A percentile compares a stretch with the other conserved stretches of the same genome.
phyloP scores from a whole-genome alignment of 2,888 invertebrate species.

The Heteromurus nitidus region DNA sequence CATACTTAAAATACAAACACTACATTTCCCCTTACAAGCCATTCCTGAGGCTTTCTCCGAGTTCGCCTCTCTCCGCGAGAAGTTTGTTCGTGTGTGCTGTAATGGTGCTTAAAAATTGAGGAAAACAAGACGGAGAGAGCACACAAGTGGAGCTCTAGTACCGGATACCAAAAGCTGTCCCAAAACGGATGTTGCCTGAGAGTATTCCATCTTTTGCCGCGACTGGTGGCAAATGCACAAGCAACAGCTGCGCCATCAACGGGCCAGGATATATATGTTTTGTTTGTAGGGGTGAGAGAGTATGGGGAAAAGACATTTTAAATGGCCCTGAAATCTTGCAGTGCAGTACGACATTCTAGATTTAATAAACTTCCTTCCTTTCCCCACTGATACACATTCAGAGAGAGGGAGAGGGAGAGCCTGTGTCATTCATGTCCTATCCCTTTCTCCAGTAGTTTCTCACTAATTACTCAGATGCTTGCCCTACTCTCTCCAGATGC shows the following conservation, averaged over 20 bases:
- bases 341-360: constrained; percentile 39
- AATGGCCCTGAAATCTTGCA: constrained; percentile 15
- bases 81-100: neutral
- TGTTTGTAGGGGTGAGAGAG: neutral
- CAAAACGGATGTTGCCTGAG: constrained; percentile 57
- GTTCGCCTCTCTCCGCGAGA: no score
- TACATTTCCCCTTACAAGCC: no score
- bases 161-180: constrained; percentile 57
- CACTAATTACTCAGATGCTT: no score
- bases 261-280: neutral
- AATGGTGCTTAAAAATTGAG: constrained; percentile 34
- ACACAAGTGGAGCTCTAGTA: neutral
- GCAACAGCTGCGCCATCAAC: constrained; percentile 49
- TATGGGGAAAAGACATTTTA: neutral
- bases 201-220: constrained; percentile 45
- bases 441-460: no score
- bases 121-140: neutral
- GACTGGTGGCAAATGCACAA: constrained; percentile 25
- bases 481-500: no score
- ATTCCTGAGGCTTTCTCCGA: no score
- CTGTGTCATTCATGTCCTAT: no score
- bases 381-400: neutral
- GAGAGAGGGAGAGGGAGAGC: no score
- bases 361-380: constrained; percentile 50
- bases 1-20: no score